These are phyloP conservation scores for Lycocerus yunnanus DNA, from an alignment of 2,888 invertebrate genomes.

Conservation along the genomic window DNA sequence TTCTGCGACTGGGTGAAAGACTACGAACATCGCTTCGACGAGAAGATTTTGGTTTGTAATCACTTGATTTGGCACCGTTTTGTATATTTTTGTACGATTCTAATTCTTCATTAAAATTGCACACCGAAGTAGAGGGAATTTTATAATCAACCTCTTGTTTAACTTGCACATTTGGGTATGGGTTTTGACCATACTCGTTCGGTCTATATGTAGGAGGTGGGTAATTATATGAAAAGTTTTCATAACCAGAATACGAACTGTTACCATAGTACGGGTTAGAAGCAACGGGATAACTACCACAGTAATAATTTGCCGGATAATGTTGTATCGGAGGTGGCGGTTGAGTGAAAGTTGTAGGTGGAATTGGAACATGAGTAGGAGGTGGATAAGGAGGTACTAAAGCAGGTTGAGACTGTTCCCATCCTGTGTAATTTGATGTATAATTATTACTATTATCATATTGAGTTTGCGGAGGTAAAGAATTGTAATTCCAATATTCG, in stretches of 20 bases:
- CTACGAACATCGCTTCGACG: background rate
- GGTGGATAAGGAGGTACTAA: conserved; percentile 22
- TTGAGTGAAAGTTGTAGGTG: conserved; percentile 6
- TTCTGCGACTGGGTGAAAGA: background rate
- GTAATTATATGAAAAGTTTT: conserved; percentile 6
- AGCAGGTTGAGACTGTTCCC: background rate
- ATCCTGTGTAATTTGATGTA: background rate
- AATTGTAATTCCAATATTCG: conserved; percentile 19
- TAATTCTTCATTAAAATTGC: conserved; percentile 36
- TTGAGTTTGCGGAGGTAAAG: background rate
- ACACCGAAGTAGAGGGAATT: background rate
- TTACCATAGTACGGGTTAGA: background rate
- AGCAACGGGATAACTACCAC: background rate
- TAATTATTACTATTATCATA: background rate
- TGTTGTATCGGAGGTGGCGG: conserved; percentile 1
- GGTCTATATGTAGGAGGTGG: conserved; percentile 1
- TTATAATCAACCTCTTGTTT: background rate
- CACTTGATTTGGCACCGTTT: conserved; percentile 10
- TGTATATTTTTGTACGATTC: conserved; percentile 38
- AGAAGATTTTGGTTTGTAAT: background rate
- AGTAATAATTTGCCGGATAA: conserved; percentile 4
- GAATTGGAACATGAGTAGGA: background rate
- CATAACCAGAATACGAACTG: conserved; percentile 6
- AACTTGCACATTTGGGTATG: background rate
- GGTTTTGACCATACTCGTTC: background rate